These are phyloP conservation scores for Zophobas morio DNA, from an alignment of 1,140 invertebrate genomes.

Conservation along the genomic window DNA sequence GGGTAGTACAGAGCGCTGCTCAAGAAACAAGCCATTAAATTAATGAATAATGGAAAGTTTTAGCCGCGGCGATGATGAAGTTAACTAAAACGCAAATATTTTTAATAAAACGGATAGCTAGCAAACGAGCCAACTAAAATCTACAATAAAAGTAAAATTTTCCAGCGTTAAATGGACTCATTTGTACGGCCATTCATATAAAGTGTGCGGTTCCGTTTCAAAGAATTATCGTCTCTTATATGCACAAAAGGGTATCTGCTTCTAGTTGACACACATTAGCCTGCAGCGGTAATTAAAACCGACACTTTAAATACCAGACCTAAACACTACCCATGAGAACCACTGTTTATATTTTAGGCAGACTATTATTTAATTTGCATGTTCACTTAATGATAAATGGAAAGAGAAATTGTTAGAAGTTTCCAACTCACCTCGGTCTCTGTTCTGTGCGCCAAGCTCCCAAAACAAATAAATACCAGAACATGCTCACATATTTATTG, in stretches of 20 bases:
- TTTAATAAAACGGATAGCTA: too few relatives aligned
- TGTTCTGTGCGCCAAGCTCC: background rate
- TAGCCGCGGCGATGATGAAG: too few relatives aligned
- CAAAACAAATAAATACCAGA: background rate
- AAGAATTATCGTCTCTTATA: too few relatives aligned
- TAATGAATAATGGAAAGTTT: too few relatives aligned
- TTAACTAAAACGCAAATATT: too few relatives aligned
- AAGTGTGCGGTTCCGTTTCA: too few relatives aligned
- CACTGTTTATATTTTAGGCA: conserved; percentile 5
- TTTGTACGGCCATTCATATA: too few relatives aligned
- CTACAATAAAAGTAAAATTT: too few relatives aligned
- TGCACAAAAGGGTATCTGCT: conserved; percentile 1
- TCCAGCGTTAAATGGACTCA: too few relatives aligned
- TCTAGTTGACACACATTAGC: background rate
- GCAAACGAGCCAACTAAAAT: too few relatives aligned
- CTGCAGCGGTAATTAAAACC: conserved; percentile 13
- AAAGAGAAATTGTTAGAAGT: background rate
- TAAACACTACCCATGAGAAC: conserved; percentile 13
- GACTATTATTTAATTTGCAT: conserved; percentile 5
- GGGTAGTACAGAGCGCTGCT: too few relatives aligned
- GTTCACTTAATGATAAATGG: conserved; percentile 3
- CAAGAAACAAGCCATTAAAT: too few relatives aligned
- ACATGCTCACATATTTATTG: background rate
- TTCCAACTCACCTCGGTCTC: background rate
- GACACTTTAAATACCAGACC: conserved; percentile 14